phyloP scores from a whole-genome alignment of 2,113 vertebrate species.

The Amphiprion ocellaris region DNA sequence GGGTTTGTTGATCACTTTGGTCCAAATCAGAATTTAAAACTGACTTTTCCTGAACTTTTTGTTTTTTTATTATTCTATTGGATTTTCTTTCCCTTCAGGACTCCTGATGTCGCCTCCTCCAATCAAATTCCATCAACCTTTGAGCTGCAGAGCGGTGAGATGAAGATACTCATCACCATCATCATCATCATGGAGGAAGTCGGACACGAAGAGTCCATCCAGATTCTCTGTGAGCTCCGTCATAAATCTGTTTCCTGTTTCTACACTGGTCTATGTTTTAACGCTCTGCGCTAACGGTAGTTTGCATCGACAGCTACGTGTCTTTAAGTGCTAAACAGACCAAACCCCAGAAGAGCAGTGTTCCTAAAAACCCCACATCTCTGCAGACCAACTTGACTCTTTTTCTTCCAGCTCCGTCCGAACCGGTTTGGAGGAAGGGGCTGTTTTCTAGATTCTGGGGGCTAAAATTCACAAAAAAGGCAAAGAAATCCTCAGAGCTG shows the following conservation, averaged over 20 bases:
- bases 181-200: no score
- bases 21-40: no score
- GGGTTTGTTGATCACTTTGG: no score
- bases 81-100: no score
- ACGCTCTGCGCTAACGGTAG: constrained; percentile 25
- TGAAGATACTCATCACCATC: no score
- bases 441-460: not conserved
- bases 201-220: no score
- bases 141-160: no score
- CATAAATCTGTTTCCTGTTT: not conserved
- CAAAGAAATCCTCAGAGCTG: not conserved
- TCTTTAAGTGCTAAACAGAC: constrained; percentile 18
- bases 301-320: constrained; percentile 26
- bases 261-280: not conserved
- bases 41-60: no score
- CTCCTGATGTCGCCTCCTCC: no score
- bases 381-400: constrained; percentile 1
- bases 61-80: no score
- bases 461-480: not conserved
- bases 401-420: not conserved
- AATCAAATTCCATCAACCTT: no score
- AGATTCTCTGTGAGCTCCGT: no score
- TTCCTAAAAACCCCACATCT: not conserved
- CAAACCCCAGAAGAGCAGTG: not conserved
- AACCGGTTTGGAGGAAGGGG: not conserved